Base-by-base conservation (phyloP, 1,140 invertebrate species). In the Drosophila ogumai region DNA sequence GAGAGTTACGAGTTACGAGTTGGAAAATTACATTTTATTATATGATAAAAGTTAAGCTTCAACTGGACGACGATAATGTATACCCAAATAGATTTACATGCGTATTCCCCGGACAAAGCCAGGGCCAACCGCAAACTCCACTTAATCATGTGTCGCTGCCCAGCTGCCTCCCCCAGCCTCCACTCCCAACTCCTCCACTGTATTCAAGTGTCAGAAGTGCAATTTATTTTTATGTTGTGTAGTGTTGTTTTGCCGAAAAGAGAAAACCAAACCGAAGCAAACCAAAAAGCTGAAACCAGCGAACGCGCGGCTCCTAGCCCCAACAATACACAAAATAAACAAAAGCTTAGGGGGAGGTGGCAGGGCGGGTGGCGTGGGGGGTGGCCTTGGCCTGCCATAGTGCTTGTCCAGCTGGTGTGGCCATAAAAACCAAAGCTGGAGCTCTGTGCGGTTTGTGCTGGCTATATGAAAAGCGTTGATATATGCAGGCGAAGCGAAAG, bases 31-130 rank as follows among this genome's bases (percentile, higher is more conserved):
- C 85, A 90, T 90, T 90, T 90, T 90, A 90, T 90, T 90, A 90
- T 90, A 90, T 90, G 85, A 90, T 90, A 90, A 90, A 90, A 90
- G 85, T 90, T 90, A 90, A 90, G 86, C 85, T 90, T 85, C 85
- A 90, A 90, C 85, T 90, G 85, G 85, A 90, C 85, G 85, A 85
- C 85, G 85, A 90, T 90, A 90, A 90, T 90, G 85, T 90, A 90
- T 69, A 90, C 85, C 76, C 74, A 90, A 90, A 90, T 90, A 90
- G 85, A 90, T 90, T 90, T 90, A 90, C 85, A 90, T 90, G 85
- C 85, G 85, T 90, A 84, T 84, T 90, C 81, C 85, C 80, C 50
- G 61, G 50, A 56, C 78, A 81, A 85, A 85, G 64, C 65, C 78
- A 74, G 80, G 80, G 64, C 65, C 60, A 85, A 84, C 85, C 85